phyloP scores from a whole-genome alignment of 2,113 vertebrate species.

The Lathamus discolor region DNA sequence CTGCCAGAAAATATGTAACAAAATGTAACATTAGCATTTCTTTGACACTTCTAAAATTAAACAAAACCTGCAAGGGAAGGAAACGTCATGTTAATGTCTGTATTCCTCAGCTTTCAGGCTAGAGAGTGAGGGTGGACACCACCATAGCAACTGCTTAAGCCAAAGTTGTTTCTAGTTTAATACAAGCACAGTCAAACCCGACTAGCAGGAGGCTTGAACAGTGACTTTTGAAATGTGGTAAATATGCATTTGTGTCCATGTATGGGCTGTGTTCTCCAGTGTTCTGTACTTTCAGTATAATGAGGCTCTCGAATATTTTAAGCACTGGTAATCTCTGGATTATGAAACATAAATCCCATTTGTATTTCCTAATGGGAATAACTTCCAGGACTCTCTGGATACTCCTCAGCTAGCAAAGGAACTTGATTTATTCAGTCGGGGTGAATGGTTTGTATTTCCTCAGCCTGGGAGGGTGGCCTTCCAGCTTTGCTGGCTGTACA shows the following conservation, averaged over 20 bases:
- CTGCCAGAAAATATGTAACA: slow-evolving; percentile 47
- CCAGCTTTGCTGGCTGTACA: neutral
- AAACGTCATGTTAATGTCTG: slow-evolving; percentile 40
- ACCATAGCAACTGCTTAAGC: neutral
- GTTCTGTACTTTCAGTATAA: neutral
- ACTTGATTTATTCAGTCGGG: rapidly evolving
- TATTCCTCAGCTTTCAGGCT: neutral
- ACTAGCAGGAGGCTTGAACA: neutral
- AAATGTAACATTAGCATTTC: slow-evolving; percentile 31
- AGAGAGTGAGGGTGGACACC: neutral
- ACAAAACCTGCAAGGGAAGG: slow-evolving; percentile 33
- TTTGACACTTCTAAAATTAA: slow-evolving; percentile 55
- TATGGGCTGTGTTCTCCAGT: neutral
- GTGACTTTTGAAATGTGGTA: neutral
- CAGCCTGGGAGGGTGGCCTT: neutral
- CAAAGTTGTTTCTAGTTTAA: slow-evolving; percentile 7
- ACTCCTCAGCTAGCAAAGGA: neutral
- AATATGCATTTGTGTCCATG: neutral
- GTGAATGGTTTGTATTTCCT: neutral
- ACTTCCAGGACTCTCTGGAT: neutral
- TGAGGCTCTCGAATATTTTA: neutral
- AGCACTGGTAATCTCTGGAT: neutral
- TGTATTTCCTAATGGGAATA: neutral
- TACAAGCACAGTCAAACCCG: neutral
- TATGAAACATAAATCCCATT: neutral